phyloP scores from a whole-genome alignment of 2,113 vertebrate species.

The Elephas maximus region DNA sequence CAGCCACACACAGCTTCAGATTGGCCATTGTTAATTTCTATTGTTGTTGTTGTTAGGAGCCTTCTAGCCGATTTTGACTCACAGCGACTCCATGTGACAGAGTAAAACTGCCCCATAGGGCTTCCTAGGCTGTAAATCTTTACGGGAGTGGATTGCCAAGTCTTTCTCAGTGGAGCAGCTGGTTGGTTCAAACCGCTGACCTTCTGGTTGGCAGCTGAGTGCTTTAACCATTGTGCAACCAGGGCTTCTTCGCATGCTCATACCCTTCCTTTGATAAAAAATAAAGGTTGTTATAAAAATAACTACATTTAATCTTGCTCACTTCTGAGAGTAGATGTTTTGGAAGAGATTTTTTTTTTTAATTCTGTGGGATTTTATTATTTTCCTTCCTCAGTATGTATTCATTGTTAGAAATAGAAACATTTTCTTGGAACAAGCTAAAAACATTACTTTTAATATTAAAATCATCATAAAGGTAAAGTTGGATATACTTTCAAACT shows the following conservation, averaged over 20 bases:
- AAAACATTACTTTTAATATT: constrained; percentile 63
- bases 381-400: background rate
- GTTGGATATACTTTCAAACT: constrained; percentile 57
- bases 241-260: too few species aligned
- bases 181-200: too few species aligned
- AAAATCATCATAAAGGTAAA: constrained; percentile 55
- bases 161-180: too few species aligned
- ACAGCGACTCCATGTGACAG: too few species aligned
- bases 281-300: background rate
- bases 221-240: too few species aligned
- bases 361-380: background rate
- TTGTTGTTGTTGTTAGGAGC: background rate
- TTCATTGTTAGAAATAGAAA: constrained; percentile 54
- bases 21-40: background rate
- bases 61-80: too few species aligned
- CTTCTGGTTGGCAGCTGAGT: too few species aligned
- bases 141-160: too few species aligned
- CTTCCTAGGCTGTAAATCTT: too few species aligned
- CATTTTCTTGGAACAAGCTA: constrained; percentile 35
- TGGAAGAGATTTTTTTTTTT: background rate
- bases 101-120: too few species aligned
- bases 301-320: constrained; percentile 15
- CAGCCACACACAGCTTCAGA: background rate
- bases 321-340: constrained; percentile 16
- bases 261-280: constrained; percentile 6